A percentile compares a stretch with the other conserved stretches of the same genome.
Conservation (phyloP, 2,113 vertebrate species). For the Tricholaema leucomelas region DNA sequence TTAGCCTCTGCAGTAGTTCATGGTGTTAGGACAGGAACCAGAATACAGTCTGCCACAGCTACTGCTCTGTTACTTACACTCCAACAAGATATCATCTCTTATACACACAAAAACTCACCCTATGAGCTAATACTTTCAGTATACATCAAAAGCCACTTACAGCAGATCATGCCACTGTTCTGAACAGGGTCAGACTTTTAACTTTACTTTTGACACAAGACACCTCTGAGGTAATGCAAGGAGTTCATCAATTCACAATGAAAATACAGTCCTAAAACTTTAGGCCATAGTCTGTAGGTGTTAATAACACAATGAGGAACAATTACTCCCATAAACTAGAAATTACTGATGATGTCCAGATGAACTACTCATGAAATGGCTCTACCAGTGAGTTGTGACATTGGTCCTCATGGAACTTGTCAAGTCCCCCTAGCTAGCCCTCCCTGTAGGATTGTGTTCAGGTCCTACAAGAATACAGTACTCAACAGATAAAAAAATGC, state of each 20-base stretch:
- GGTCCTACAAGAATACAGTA: rapidly evolving
- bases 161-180: neutral
- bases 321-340: neutral
- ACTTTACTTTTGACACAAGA: neutral
- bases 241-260: neutral
- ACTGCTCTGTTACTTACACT: neutral
- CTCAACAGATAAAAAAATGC: neutral
- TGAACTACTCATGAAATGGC: neutral
- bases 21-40: neutral
- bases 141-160: neutral
- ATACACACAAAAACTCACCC: neutral
- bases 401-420: too few species aligned
- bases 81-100: neutral
- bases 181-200: neutral
- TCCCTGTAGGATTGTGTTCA: neutral
- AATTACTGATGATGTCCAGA: neutral
- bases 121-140: neutral
- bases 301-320: neutral
- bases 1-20: neutral
- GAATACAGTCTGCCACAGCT: neutral
- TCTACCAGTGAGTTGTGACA: neutral
- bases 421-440: neutral
- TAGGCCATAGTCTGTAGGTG: neutral
- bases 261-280: neutral
- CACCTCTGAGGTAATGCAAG: neutral